Base-by-base conservation (phyloP, 1,140 invertebrate genomes). In the Drosophila funebris region DNA sequence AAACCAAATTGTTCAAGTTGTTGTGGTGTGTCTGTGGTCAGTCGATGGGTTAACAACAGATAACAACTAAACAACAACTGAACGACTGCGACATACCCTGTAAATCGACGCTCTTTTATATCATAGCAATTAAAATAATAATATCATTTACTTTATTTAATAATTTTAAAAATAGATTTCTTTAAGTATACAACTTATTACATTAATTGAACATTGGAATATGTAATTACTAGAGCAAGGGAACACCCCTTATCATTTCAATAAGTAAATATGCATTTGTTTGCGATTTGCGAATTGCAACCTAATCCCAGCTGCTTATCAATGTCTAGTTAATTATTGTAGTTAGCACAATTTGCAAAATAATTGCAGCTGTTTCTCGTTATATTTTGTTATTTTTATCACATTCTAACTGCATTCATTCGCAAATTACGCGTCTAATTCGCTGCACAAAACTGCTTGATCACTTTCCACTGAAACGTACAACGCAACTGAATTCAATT, bases 251-350 rank as follows among this genome's bases (percentile, higher is more conserved):
- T 9, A 31, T 9, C 31, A 2, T 11, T 11, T 9, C 9, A 33
- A 3, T 33, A 33, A 33, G 3, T 33, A 33, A 22, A 9, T 22
- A 7, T 48, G 24, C 24, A 50, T 29, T 48, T 27, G 31, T 37
- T n/a, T 37, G 3, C 3, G 6, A 9, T 31, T 18, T 24, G 31
- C 22, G 16, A 14, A 63, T 14, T 41, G 8, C 24, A 58, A 29
- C n/a, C n/a, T n/a, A n/a, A n/a, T 29, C 20, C n/a, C 66, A 67
- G 70, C 13, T 50, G 79, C 75, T 83, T 83, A 83, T 83, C 75
- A 68, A 43, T 6, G 50, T 37, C 0, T 11, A 41, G 27, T 20
- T 52, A 52, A 20, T 52, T 2, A 18, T 46, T 16, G 8, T 14
- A 33, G 7, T 8, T 13, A 20, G 4, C 4, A 31, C 8, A 24